Evolutionary conservation across 2,113 vertebrate genomes (phyloP).

Genomic region (Geococcyx californianus): DNA sequence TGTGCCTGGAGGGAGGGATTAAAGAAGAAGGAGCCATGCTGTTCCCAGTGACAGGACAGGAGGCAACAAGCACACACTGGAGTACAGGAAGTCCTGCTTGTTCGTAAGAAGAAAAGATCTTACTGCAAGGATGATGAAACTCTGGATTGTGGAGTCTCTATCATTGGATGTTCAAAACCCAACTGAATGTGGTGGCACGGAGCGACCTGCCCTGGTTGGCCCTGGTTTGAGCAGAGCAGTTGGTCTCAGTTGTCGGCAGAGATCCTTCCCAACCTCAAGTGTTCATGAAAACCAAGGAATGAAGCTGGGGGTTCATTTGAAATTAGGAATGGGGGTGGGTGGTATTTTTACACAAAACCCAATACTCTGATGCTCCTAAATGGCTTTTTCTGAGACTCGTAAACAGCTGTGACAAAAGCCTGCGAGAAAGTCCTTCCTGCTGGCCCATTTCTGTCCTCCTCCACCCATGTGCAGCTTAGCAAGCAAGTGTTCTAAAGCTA

Average conservation of each 20-base stretch:
- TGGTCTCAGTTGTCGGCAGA: not conserved
- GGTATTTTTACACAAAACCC: not conserved
- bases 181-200: rapidly evolving
- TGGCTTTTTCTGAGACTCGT: not conserved
- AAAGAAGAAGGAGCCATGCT: not conserved
- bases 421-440: not conserved
- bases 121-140: too few species aligned
- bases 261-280: not conserved
- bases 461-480: rapidly evolving
- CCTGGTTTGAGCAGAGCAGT: not conserved
- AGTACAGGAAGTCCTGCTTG: not conserved
- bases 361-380: not conserved
- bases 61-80: not conserved
- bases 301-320: not conserved
- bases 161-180: not conserved
- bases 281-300: not conserved
- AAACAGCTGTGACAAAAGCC: not conserved
- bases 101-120: not conserved
- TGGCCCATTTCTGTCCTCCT: not conserved
- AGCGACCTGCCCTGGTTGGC: not conserved
- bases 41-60: not conserved
- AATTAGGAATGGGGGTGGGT: rapidly evolving
- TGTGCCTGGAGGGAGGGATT: not conserved
- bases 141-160: not conserved
- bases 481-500: not conserved